These are phyloP conservation scores for Anaspis maculata DNA, from an alignment of 2,888 invertebrate genomes.

Conservation along the genomic window DNA sequence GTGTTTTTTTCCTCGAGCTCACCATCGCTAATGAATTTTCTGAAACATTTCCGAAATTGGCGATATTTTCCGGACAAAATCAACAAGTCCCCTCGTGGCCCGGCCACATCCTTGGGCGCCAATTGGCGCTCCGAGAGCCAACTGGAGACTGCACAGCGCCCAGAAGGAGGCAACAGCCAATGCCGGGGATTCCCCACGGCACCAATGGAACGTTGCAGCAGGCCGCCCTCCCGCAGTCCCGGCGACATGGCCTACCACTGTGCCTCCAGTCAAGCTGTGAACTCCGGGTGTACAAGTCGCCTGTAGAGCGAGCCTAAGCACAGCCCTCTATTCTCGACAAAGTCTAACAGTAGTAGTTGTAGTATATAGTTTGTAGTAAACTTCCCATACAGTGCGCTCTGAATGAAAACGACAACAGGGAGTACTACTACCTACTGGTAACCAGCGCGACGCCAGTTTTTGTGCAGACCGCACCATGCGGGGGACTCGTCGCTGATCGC, in stretches of 20 bases:
- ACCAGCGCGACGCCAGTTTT: no score
- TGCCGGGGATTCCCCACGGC: slow-evolving; percentile 22
- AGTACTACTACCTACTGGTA: no score
- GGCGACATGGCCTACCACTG: slow-evolving; percentile 35
- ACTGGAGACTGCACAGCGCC: slow-evolving; percentile 28
- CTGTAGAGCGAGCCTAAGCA: slow-evolving; percentile 8
- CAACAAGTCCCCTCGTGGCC: slow-evolving; percentile 32
- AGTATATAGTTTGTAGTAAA: no score
- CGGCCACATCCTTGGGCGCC: slow-evolving; percentile 30
- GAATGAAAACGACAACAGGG: slow-evolving; percentile 2
- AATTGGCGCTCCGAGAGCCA: slow-evolving; percentile 33
- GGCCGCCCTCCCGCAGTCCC: slow-evolving; percentile 15
- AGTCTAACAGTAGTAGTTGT: slow-evolving; percentile 3
- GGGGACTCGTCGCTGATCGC: no score
- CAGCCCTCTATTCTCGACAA: background rate
- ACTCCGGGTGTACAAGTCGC: slow-evolving; percentile 34
- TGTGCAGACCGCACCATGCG: no score
- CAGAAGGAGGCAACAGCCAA: slow-evolving; percentile 25
- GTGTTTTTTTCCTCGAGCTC: no score
- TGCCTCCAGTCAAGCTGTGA: slow-evolving; percentile 42
- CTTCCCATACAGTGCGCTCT: slow-evolving; percentile 15
- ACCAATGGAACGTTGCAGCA: slow-evolving; percentile 19
- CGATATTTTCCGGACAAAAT: no score
- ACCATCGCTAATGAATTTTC: no score
- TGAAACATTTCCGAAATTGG: no score